Conservation (phyloP, 2,888 invertebrate species). For the Nomada fucata region DNA sequence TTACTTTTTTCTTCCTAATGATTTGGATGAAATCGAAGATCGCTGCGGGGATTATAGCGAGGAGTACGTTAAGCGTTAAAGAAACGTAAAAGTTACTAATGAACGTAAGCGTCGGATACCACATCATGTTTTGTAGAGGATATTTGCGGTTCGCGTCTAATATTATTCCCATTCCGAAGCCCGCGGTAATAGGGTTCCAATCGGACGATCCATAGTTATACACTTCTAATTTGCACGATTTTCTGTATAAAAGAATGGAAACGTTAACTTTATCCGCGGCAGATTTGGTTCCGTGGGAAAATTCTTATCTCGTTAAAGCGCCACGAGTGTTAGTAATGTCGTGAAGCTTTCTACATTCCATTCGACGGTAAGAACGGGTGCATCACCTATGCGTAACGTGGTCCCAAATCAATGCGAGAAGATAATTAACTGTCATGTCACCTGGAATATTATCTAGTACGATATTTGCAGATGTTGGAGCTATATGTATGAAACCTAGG, state of each 20-base stretch:
- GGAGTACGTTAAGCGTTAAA: constrained; percentile 58
- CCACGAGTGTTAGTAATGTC: no score
- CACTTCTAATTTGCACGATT: no score
- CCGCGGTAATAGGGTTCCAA: constrained; percentile 85
- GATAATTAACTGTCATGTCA: constrained; percentile 73
- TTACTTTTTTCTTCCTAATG: constrained; percentile 68
- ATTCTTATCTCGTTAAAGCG: background rate
- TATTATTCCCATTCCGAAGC: rapidly evolving
- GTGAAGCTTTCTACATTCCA: background rate
- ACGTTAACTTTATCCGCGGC: background rate
- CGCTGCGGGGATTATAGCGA: constrained; percentile 73
- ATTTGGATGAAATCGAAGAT: constrained; percentile 66
- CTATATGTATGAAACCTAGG: constrained; percentile 65
- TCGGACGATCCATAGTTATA: constrained; percentile 86
- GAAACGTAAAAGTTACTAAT: constrained; percentile 52
- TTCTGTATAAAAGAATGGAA: constrained; percentile 87
- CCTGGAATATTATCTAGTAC: constrained; percentile 70
- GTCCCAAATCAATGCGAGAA: constrained; percentile 58
- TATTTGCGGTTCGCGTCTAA: background rate
- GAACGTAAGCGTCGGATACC: constrained; percentile 49
- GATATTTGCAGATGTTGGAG: rapidly evolving
- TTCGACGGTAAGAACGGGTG: background rate
- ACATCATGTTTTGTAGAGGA: constrained; percentile 64
- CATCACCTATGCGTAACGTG: constrained; percentile 61
- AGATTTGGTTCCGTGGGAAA: background rate